Evolutionary conservation across 1,140 invertebrate species (phyloP).

Genomic region (Dolichoris vasculosae): DNA sequence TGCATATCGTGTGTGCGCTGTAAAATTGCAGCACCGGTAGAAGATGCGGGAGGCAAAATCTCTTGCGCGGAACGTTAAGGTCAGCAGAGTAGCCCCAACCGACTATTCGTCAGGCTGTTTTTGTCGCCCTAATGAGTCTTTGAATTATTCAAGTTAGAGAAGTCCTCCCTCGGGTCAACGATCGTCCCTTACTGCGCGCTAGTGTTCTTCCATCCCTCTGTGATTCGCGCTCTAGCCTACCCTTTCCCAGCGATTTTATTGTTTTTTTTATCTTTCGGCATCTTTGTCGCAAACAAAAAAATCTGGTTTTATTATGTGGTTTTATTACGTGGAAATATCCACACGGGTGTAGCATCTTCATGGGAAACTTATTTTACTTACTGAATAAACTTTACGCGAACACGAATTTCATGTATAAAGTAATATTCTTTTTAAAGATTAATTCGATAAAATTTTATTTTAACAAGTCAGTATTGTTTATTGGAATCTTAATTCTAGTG

Average conservation of each 20-base stretch:
- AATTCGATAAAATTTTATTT: too few relatives aligned
- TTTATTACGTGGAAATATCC: neutral
- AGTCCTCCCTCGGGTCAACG: conserved; percentile 61
- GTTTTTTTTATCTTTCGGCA: conserved; percentile 31
- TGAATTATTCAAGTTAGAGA: conserved; percentile 74
- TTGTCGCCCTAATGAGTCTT: conserved; percentile 76
- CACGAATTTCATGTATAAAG: too few relatives aligned
- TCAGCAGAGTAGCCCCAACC: conserved; percentile 59
- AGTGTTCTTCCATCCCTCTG: conserved; percentile 28
- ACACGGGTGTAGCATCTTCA: neutral
- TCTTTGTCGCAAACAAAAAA: conserved; percentile 4
- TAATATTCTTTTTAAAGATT: too few relatives aligned
- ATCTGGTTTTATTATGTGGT: conserved; percentile 33
- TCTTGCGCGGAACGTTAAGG: conserved; percentile 39
- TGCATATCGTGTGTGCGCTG: neutral
- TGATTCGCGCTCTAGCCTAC: neutral
- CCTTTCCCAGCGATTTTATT: neutral
- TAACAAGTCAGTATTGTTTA: too few relatives aligned
- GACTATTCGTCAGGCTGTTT: conserved; percentile 76
- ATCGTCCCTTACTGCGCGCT: conserved; percentile 50
- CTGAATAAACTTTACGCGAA: too few relatives aligned
- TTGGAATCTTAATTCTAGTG: too few relatives aligned
- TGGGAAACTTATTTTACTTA: too few relatives aligned
- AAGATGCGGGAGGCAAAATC: conserved; percentile 20
- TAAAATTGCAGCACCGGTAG: neutral